A percentile compares a stretch with the other conserved stretches of the same genome.
Conservation (phyloP, 1,140 invertebrate species). For the Brachystomella parvula region DNA sequence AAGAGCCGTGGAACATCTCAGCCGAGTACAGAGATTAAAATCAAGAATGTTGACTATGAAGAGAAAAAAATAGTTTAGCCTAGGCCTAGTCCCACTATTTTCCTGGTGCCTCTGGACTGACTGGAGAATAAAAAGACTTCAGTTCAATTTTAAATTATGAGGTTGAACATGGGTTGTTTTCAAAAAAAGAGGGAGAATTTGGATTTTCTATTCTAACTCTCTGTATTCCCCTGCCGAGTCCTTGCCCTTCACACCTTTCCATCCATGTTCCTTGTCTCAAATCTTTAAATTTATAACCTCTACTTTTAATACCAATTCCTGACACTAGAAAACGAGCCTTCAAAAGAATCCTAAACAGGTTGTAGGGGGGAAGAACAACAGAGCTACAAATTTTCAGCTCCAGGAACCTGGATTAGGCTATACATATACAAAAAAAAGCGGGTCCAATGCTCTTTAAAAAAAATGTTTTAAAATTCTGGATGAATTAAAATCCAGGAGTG, state of each 20-base stretch:
- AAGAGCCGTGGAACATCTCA: too few relatives aligned
- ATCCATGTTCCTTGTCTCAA: slow-evolving; percentile 1
- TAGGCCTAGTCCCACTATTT: background rate
- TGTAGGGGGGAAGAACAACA: too few relatives aligned
- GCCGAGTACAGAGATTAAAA: background rate
- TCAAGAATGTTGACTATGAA: background rate
- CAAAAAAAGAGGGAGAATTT: background rate
- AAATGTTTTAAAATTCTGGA: too few relatives aligned
- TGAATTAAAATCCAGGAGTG: too few relatives aligned
- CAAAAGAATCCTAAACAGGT: background rate
- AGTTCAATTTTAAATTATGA: slow-evolving; percentile 8
- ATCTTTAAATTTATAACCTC: slow-evolving; percentile 4
- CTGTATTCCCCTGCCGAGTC: background rate
- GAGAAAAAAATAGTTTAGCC: background rate
- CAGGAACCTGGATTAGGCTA: too few relatives aligned
- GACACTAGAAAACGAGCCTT: background rate
- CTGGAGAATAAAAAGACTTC: background rate
- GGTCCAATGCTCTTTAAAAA: too few relatives aligned
- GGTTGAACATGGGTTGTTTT: background rate
- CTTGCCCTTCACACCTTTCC: slow-evolving; percentile 11
- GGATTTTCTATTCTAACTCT: background rate
- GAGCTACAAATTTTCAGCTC: too few relatives aligned
- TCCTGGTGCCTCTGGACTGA: too few relatives aligned
- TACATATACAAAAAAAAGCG: too few relatives aligned
- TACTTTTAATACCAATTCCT: background rate